Evolutionary conservation across 1,140 invertebrate species (phyloP).

Genomic region (Coptotermes formosanus): DNA sequence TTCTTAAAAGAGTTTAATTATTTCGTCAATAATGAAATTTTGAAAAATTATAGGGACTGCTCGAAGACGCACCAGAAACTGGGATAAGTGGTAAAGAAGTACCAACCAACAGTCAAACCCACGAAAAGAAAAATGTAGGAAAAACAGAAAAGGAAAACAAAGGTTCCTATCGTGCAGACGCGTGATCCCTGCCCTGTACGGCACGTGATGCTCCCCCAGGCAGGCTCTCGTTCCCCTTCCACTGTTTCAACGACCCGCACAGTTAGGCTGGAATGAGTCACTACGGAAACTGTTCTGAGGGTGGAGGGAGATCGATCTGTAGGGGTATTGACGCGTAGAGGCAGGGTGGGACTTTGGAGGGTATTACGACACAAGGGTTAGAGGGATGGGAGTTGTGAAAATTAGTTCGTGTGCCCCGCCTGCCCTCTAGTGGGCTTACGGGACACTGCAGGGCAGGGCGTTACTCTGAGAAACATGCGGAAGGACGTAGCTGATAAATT

Average conservation of each 20-base stretch:
- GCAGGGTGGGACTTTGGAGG: not conserved
- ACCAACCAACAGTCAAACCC: too few relatives aligned
- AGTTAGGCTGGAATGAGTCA: not conserved
- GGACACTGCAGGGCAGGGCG: too few relatives aligned
- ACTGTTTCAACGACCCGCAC: not conserved
- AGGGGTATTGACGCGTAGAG: not conserved
- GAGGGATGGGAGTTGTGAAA: not conserved
- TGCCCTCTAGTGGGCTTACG: not conserved
- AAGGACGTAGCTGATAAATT: not conserved
- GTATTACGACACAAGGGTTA: not conserved
- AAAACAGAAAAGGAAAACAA: too few relatives aligned
- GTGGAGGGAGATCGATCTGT: not conserved
- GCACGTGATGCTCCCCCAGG: too few relatives aligned
- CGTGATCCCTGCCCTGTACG: too few relatives aligned
- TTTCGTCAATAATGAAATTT: too few relatives aligned
- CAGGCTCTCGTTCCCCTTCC: not conserved
- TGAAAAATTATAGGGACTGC: too few relatives aligned
- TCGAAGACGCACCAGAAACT: too few relatives aligned
- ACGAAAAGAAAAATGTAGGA: too few relatives aligned
- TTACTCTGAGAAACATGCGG: not conserved
- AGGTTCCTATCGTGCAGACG: too few relatives aligned
- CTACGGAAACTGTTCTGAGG: not conserved
- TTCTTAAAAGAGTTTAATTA: too few relatives aligned
- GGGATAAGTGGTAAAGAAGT: too few relatives aligned
- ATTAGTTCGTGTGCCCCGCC: not conserved